These are phyloP conservation scores for Acrobasis suavella DNA, from an alignment of 2,888 invertebrate genomes.

Conservation along the genomic window DNA sequence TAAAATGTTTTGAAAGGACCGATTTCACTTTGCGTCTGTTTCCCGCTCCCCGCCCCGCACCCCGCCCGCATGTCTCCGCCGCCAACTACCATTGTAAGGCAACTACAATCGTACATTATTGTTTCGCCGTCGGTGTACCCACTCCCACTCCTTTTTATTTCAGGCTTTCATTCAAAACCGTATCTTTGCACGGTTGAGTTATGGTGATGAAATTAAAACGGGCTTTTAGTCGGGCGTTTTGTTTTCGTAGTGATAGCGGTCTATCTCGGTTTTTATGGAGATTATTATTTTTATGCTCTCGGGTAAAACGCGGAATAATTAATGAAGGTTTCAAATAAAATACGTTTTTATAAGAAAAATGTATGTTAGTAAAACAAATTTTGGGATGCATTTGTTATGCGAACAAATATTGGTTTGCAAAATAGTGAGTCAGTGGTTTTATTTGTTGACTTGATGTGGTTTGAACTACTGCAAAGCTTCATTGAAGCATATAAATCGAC, in stretches of 20 bases:
- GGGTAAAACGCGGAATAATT: slow-evolving; percentile 11
- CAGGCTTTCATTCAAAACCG: slow-evolving; percentile 65
- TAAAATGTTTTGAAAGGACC: slow-evolving; percentile 81
- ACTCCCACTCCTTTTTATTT: slow-evolving; percentile 71
- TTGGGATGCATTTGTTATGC: neutral
- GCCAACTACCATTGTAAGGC: slow-evolving; percentile 66
- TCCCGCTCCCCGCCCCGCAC: slow-evolving; percentile 39
- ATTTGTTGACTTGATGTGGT: too few relatives aligned
- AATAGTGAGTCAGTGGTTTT: too few relatives aligned
- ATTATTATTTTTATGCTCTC: slow-evolving; percentile 47
- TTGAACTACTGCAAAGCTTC: too few relatives aligned
- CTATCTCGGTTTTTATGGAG: slow-evolving; percentile 45
- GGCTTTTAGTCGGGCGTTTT: slow-evolving; percentile 63
- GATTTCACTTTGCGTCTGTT: slow-evolving; percentile 74
- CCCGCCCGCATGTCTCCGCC: slow-evolving; percentile 64
- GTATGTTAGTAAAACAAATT: neutral
- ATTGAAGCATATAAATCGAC: too few relatives aligned
- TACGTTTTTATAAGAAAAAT: slow-evolving; percentile 1
- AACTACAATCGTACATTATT: slow-evolving; percentile 79
- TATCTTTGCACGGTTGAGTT: slow-evolving; percentile 71
- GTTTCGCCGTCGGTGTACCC: slow-evolving; percentile 68
- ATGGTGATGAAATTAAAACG: slow-evolving; percentile 76
- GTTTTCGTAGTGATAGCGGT: slow-evolving; percentile 44
- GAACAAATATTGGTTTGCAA: too few relatives aligned
- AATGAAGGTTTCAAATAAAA: slow-evolving; percentile 1